phyloP scores from a whole-genome alignment of 1,140 invertebrate genomes.

The Mercenaria mercenaria region DNA sequence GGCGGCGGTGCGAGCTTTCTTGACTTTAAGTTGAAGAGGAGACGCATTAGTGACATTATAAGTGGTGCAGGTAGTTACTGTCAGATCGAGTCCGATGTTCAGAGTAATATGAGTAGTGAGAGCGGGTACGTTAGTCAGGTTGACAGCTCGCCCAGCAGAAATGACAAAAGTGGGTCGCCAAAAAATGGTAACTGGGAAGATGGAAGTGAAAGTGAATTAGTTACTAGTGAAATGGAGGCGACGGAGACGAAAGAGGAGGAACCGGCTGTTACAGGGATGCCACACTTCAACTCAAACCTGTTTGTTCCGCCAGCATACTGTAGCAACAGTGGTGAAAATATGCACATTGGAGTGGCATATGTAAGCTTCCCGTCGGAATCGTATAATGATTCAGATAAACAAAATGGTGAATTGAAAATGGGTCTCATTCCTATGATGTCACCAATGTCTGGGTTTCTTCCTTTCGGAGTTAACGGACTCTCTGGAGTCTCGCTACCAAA shows the following conservation, averaged over 20 bases:
- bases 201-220: not conserved
- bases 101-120: slow-evolving; percentile 55
- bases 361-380: not conserved
- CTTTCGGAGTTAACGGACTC: slow-evolving; percentile 24
- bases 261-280: not conserved
- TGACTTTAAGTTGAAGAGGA: slow-evolving; percentile 58
- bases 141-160: not conserved
- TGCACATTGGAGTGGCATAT: slow-evolving; percentile 56
- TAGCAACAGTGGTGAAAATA: not conserved
- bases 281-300: not conserved
- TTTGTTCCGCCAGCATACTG: slow-evolving; percentile 20
- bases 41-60: slow-evolving; percentile 26
- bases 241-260: not conserved
- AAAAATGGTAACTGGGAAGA: not conserved
- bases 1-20: slow-evolving; percentile 16
- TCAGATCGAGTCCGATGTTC: slow-evolving; percentile 48
- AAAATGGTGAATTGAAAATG: slow-evolving; percentile 45
- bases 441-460: slow-evolving; percentile 16
- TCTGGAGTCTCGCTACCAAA: not conserved
- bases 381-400: not conserved
- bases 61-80: not conserved
- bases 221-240: not conserved
- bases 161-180: not conserved
- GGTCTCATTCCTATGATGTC: slow-evolving; percentile 50
- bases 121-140: slow-evolving; percentile 40